These are phyloP conservation scores for Therioaphis trifolii DNA, from an alignment of 2,888 invertebrate species.

Conservation along the genomic window DNA sequence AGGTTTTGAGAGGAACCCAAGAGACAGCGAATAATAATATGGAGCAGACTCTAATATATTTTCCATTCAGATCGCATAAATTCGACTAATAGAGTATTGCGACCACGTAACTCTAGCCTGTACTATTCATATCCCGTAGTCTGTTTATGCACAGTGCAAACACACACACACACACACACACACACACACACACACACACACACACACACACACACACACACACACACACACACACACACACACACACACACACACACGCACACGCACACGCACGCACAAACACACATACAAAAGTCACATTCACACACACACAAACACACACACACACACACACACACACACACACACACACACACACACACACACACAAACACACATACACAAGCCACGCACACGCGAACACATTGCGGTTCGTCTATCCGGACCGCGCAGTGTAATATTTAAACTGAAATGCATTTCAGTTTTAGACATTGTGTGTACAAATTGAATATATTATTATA, in stretches of 20 bases:
- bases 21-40: slow-evolving; percentile 27
- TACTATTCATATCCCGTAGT: slow-evolving; percentile 49
- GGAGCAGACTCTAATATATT: slow-evolving; percentile 38
- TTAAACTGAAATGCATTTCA: slow-evolving; percentile 20
- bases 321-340: too few species aligned
- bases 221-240: too few species aligned
- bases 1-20: slow-evolving; percentile 32
- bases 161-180: too few species aligned
- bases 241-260: too few species aligned
- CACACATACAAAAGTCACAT: too few species aligned
- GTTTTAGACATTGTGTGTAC: not conserved
- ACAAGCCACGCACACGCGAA: too few species aligned
- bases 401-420: not conserved
- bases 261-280: too few species aligned
- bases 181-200: too few species aligned
- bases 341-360: not conserved
- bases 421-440: slow-evolving; percentile 9
- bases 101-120: slow-evolving; percentile 52
- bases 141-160: slow-evolving; percentile 1
- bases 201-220: too few species aligned
- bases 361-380: too few species aligned
- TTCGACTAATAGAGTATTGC: slow-evolving; percentile 56
- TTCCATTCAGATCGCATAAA: slow-evolving; percentile 51
- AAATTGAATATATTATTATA: slow-evolving; percentile 23
- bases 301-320: too few species aligned